Conservation (phyloP, 2,888 invertebrate species). For the Philhelius pedissequus region DNA sequence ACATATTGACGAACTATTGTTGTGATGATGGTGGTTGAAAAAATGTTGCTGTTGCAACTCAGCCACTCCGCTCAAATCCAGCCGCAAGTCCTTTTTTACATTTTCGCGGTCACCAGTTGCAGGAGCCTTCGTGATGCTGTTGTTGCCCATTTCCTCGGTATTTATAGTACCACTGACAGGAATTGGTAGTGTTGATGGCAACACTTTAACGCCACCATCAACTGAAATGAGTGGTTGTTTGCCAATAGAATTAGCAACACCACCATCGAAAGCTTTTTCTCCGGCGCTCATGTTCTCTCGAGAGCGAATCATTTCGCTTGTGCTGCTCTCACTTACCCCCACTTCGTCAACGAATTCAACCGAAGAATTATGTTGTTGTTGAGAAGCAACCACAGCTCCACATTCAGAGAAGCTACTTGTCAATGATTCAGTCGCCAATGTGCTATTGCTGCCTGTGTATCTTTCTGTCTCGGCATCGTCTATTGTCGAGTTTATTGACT, state of each 20-base stretch:
- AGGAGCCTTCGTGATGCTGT: conserved; percentile 13
- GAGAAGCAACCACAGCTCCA: conserved; percentile 11
- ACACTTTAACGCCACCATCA: conserved; percentile 28
- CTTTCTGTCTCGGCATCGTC: conserved; percentile 78
- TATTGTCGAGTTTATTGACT: conserved; percentile 74
- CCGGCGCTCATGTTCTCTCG: conserved; percentile 28
- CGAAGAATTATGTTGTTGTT: conserved; percentile 43
- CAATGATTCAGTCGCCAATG: conserved; percentile 58
- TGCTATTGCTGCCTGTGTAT: conserved; percentile 72
- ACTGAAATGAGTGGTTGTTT: conserved; percentile 32
- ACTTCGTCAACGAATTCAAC: conserved; percentile 55
- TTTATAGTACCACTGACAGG: neutral
- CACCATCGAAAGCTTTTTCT: conserved; percentile 29
- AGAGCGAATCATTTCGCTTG: conserved; percentile 19
- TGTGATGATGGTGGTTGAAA: conserved; percentile 73
- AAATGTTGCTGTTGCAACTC: conserved; percentile 64
- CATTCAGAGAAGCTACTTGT: conserved; percentile 32
- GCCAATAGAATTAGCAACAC: conserved; percentile 22
- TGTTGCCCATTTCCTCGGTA: conserved; percentile 7
- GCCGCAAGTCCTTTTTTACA: conserved; percentile 75
- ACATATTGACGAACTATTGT: conserved; percentile 69
- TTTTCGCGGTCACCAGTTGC: conserved; percentile 73
- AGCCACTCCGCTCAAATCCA: conserved; percentile 73
- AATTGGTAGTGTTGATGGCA: conserved; percentile 17
- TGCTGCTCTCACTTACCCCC: conserved; percentile 29